Percentiles rank a stretch among this genome's conserved stretches.
These are phyloP conservation scores for Smutsia gigantea DNA, from an alignment of 2,797 vertebrate species.

Conservation along the genomic window DNA sequence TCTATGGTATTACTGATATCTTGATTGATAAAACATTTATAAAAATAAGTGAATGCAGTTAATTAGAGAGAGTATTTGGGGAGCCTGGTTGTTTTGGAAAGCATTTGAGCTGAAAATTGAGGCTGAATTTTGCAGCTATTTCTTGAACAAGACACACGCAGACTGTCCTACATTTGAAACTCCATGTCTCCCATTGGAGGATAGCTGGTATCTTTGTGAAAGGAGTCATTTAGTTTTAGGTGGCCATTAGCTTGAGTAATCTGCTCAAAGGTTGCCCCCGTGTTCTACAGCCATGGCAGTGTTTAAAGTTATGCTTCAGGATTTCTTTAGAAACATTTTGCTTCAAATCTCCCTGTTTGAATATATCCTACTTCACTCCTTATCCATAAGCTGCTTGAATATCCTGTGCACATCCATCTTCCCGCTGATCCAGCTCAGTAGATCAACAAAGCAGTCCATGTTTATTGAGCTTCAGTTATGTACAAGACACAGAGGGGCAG, in stretches of 20 bases:
- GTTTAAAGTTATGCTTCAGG: constrained; percentile 64
- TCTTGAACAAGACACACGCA: background rate
- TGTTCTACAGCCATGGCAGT: background rate
- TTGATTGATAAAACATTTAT: background rate
- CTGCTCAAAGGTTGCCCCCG: background rate
- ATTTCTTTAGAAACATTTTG: constrained; percentile 67
- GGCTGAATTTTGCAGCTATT: background rate
- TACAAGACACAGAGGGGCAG: background rate
- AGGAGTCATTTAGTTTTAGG: constrained; percentile 49
- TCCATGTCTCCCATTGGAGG: background rate
- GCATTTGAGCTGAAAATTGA: background rate
- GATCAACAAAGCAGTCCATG: background rate
- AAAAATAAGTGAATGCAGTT: background rate
- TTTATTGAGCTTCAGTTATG: constrained; percentile 24
- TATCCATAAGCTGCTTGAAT: background rate
- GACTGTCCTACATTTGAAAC: background rate
- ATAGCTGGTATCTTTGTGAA: constrained; percentile 38
- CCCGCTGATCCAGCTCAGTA: background rate
- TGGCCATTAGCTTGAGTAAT: constrained; percentile 46
- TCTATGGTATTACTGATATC: background rate
- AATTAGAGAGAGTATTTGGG: background rate
- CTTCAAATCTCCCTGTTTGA: constrained; percentile 52
- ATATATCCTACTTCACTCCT: background rate
- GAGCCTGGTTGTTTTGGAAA: background rate
- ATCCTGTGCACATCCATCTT: background rate